Evolutionary conservation across 1,140 invertebrate genomes (phyloP).

Genomic region (Ruditapes philippinarum): DNA sequence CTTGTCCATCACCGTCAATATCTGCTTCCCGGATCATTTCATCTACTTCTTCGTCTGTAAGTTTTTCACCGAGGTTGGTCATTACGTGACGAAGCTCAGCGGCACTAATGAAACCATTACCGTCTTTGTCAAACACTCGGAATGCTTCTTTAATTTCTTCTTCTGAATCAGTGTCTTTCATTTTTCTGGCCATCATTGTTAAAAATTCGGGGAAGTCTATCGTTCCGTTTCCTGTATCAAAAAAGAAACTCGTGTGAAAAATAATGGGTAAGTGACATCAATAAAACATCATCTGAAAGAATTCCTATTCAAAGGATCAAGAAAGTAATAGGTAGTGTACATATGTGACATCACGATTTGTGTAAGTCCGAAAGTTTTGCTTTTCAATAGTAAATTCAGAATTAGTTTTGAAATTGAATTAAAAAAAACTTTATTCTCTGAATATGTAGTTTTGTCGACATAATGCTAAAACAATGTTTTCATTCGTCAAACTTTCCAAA

Average conservation of each 20-base stretch:
- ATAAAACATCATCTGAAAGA: too few relatives aligned
- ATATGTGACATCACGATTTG: too few relatives aligned
- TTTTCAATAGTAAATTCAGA: too few relatives aligned
- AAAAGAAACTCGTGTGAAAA: background rate
- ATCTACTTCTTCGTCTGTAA: constrained; percentile 40
- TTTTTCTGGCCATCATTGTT: constrained; percentile 38
- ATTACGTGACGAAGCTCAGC: constrained; percentile 27
- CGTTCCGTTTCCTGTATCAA: constrained; percentile 6
- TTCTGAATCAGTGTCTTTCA: constrained; percentile 33
- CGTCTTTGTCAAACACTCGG: constrained; percentile 30
- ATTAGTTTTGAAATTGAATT: too few relatives aligned
- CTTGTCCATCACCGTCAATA: constrained; percentile 41
- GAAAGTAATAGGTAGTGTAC: too few relatives aligned
- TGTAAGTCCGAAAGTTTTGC: too few relatives aligned
- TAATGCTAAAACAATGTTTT: too few relatives aligned
- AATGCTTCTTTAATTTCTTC: constrained; percentile 42
- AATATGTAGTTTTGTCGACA: too few relatives aligned
- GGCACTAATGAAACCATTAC: constrained; percentile 40
- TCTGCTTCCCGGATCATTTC: constrained; percentile 40
- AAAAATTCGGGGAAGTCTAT: constrained; percentile 41
- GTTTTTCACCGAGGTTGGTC: constrained; percentile 41
- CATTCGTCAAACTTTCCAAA: too few relatives aligned
- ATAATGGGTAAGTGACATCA: background rate
- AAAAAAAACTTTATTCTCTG: too few relatives aligned
- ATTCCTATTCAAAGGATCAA: too few relatives aligned